These are phyloP conservation scores for Procambarus virginalis DNA, from an alignment of 1,140 invertebrate species.

Conservation along the genomic window DNA sequence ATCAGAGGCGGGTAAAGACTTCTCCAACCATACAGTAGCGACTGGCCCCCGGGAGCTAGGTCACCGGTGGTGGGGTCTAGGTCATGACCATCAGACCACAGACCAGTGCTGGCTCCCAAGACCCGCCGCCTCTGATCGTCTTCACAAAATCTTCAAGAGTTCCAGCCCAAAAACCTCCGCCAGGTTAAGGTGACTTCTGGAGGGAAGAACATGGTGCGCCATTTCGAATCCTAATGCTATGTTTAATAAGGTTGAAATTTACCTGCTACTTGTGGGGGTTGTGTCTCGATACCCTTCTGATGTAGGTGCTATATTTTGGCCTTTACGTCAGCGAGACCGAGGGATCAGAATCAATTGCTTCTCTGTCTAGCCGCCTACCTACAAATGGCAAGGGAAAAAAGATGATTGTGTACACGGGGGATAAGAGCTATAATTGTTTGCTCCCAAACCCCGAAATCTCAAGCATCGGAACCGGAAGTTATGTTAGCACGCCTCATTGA, in stretches of 20 bases:
- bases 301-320: conserved; percentile 43
- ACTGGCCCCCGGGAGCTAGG: too few relatives aligned
- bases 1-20: too few relatives aligned
- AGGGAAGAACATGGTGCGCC: conserved; percentile 14
- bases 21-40: neutral
- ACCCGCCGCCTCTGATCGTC: conserved; percentile 10
- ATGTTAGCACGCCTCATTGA: conserved; percentile 65
- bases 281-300: conserved; percentile 17
- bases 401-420: conserved; percentile 39
- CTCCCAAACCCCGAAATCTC: conserved; percentile 34
- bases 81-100: conserved; percentile 12
- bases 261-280: conserved; percentile 13
- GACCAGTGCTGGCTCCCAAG: neutral
- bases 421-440: conserved; percentile 59
- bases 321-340: conserved; percentile 33
- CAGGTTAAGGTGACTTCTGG: conserved; percentile 68
- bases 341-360: conserved; percentile 63
- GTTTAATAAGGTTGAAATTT: conserved; percentile 28
- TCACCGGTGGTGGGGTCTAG: neutral
- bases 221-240: conserved; percentile 37
- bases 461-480: conserved; percentile 67
- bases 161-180: conserved; percentile 44
- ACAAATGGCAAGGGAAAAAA: conserved; percentile 36
- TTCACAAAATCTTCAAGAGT: conserved; percentile 42
- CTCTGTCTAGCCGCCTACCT: conserved; percentile 6